Base-by-base conservation (phyloP, 2,797 vertebrate genomes). In the Sebastes itinus region DNA sequence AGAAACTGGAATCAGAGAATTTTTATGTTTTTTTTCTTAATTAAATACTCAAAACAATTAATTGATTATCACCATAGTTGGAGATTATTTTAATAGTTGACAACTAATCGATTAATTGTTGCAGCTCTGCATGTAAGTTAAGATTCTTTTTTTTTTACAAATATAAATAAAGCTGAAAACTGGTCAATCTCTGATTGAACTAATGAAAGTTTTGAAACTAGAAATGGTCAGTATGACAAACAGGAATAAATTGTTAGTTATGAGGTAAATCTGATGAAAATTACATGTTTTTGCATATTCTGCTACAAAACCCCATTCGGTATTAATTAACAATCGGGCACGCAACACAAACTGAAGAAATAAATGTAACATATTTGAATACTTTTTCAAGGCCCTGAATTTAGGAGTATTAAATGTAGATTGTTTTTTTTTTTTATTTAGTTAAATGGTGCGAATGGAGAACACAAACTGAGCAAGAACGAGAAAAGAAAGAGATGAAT, bases 401-500 rank as follows among this genome's bases (percentile, higher is more conserved):
- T 35, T 27, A 5, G 8, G 11, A 49, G 4, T 3, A 32, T 70
- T 58, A 38, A 65, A 73, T 22, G 14, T 8, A 25, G 33, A 30
- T 33, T 8, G 1, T 7, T n/a, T 4, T 18, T 22, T 60, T 11
- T 58, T 4, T 18, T 60, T 5, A 30, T 61, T 28, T 38, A 22
- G 54, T 11, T 10, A 23, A 42, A 25, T 20, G 20, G 14, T 27
- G 27, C 18, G 12, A 82, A 73, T 76, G 38, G 80, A 52, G 38
- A 69, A 11, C 1, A 58, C 65, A 75, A 56, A 16, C 5, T 18
- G 60, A 70, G 30, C 8, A 59, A 49, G 35, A n/a, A 20, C 32
- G 33, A 75, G 54, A 72, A 75, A 58, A 79, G 10, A 64, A 61
- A 75, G 77, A 77, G 83, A 88, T 64, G 64, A 79, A 69, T 81